These are phyloP conservation scores for Tetragonula clypearis DNA, from an alignment of 1,140 invertebrate genomes.

Conservation along the genomic window DNA sequence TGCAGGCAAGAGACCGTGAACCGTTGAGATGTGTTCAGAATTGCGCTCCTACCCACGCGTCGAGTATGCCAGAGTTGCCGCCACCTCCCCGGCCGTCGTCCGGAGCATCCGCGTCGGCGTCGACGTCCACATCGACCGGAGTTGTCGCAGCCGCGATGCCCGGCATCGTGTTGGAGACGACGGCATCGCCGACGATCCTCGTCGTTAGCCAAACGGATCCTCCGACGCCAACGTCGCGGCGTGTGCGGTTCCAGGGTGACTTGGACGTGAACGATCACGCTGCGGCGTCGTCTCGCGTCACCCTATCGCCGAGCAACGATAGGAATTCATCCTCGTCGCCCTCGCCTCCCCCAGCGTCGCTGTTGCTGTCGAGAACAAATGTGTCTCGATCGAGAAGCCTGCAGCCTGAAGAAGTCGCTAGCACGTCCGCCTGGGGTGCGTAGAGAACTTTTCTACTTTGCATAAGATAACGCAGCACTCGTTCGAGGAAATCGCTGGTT, in stretches of 20 bases:
- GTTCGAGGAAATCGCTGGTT: neutral
- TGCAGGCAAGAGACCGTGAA: constrained; percentile 84
- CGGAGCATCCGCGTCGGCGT: constrained; percentile 69
- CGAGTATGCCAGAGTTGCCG: constrained; percentile 86
- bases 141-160: constrained; percentile 75
- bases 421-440: constrained; percentile 78
- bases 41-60: constrained; percentile 81
- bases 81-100: constrained; percentile 70
- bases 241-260: constrained; percentile 86
- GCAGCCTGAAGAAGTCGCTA: constrained; percentile 78
- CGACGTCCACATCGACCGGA: constrained; percentile 84
- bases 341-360: constrained; percentile 75
- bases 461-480: neutral
- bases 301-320: constrained; percentile 76
- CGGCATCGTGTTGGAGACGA: constrained; percentile 55
- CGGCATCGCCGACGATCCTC: constrained; percentile 68
- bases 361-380: constrained; percentile 62
- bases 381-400: constrained; percentile 77
- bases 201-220: constrained; percentile 66
- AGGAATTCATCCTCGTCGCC: constrained; percentile 76
- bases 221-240: constrained; percentile 76
- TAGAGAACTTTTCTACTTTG: neutral
- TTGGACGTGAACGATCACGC: constrained; percentile 74
- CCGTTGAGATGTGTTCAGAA: constrained; percentile 81
- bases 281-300: constrained; percentile 66